Evolutionary conservation across 2,797 vertebrate genomes (phyloP).

Genomic region (Rhodeus uyekii): DNA sequence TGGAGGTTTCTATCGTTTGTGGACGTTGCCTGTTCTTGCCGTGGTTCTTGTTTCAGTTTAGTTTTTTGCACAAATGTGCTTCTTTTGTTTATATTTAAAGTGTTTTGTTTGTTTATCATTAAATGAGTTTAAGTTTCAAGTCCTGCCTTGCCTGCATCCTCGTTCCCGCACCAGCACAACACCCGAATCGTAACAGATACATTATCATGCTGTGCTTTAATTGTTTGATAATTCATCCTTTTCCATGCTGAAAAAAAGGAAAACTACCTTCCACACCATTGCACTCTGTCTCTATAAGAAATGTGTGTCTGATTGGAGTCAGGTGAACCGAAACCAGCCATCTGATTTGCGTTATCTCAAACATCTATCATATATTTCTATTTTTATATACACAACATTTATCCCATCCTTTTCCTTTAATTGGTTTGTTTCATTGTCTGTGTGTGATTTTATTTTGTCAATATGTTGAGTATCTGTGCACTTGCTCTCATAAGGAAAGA

Average conservation of each 20-base stretch:
- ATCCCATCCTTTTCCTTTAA: background rate
- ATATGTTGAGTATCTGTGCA: slow-evolving; percentile 1
- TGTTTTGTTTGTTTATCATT: no score
- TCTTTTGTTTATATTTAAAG: no score
- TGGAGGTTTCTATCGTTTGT: no score
- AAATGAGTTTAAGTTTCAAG: no score
- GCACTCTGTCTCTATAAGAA: background rate
- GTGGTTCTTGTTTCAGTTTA: no score
- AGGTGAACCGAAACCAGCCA: background rate
- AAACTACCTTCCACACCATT: background rate
- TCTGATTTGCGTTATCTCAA: background rate
- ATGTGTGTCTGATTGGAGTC: background rate
- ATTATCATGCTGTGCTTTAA: background rate
- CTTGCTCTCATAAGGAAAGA: slow-evolving; percentile 11
- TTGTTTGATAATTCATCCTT: background rate
- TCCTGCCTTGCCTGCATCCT: no score
- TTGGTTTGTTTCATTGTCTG: background rate
- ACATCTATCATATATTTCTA: background rate
- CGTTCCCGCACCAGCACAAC: no score
- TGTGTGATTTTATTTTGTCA: slow-evolving; percentile 13
- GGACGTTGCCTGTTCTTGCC: no score
- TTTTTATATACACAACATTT: background rate
- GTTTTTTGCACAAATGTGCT: no score
- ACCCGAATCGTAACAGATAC: no score
- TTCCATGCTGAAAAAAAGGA: background rate